Conservation (phyloP, 2,113 vertebrate species). For the Eupsittula cactorum region DNA sequence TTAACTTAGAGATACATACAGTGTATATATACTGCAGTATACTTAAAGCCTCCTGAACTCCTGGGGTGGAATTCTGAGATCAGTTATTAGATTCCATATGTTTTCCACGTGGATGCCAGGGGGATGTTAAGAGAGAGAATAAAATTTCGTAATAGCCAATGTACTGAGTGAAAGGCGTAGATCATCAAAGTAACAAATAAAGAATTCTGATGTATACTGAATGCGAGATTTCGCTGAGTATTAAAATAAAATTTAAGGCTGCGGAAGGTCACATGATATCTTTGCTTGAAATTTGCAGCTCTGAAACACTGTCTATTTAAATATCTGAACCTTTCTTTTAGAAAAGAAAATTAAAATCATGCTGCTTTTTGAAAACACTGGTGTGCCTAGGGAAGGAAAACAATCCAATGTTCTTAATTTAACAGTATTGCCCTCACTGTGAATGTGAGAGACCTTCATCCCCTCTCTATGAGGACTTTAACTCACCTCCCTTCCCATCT, state of each 20-base stretch:
- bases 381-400: not conserved
- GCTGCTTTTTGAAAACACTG: not conserved
- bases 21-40: not conserved
- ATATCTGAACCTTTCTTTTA: not conserved
- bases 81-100: not conserved
- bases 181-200: not conserved
- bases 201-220: not conserved
- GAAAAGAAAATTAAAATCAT: not conserved
- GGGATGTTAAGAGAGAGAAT: not conserved
- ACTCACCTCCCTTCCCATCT: not conserved
- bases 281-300: not conserved
- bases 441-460: not conserved
- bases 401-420: not conserved
- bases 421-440: fast-evolving
- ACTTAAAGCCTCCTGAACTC: not conserved
- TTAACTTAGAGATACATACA: not conserved
- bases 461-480: not conserved
- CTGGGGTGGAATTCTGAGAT: not conserved
- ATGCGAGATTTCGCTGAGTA: not conserved
- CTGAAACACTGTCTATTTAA: not conserved
- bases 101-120: not conserved
- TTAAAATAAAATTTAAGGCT: not conserved
- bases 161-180: not conserved
- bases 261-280: not conserved
- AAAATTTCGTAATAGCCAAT: not conserved